Conservation (phyloP, 1,140 invertebrate species). For the Agraylea sexmaculata region DNA sequence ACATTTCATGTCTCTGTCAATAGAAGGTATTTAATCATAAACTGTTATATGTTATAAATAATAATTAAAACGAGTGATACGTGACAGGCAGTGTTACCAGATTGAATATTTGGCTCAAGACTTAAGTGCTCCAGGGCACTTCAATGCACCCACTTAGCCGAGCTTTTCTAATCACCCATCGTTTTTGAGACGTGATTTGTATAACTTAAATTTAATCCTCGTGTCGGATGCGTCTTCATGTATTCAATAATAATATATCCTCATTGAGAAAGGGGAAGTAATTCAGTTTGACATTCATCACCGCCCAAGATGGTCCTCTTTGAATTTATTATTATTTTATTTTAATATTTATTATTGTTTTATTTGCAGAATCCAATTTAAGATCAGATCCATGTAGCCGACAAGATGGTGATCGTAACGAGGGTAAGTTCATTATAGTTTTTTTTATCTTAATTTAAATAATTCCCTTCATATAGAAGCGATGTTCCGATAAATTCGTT, state of each 20-base stretch:
- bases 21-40: too few species aligned
- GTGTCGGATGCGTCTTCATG: conserved; percentile 6
- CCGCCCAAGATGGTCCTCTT: too few species aligned
- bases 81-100: too few species aligned
- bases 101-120: too few species aligned
- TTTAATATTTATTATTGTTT: conserved; percentile 13
- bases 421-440: conserved; percentile 39
- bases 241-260: background rate
- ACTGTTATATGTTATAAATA: too few species aligned
- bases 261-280: background rate
- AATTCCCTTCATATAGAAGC: background rate
- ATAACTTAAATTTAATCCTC: too few species aligned
- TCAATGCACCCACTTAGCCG: too few species aligned
- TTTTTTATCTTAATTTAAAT: conserved; percentile 5
- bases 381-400: conserved; percentile 35
- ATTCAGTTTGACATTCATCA: background rate
- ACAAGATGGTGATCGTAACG: conserved; percentile 58
- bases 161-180: too few species aligned
- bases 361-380: conserved; percentile 33
- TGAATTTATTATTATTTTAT: background rate
- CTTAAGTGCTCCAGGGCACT: too few species aligned
- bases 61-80: too few species aligned
- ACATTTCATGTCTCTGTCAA: too few species aligned
- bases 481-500: conserved; percentile 1
- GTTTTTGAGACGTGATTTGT: too few species aligned